Base-by-base conservation (phyloP, 2,113 vertebrate species). In the Etia nguti region DNA sequence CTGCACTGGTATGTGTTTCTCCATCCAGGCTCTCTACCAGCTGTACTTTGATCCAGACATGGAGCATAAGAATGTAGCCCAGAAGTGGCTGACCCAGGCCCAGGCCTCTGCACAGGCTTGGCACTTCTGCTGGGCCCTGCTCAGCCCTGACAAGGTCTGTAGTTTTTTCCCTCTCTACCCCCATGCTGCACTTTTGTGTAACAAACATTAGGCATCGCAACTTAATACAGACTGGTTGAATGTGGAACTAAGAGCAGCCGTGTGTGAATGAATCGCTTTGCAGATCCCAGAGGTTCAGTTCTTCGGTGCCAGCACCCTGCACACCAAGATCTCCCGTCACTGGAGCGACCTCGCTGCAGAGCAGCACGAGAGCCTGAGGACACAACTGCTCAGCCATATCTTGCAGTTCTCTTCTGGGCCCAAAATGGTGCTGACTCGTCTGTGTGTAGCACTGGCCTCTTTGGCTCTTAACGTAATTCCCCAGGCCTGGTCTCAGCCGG, bases 1-100 rank as follows among this genome's bases (percentile, higher is more conserved):
- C 36, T 31, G 1, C 4, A 4, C 36, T 50, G 26, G 20, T 24
- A 10, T 62, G 26, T 38, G 43, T 24, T 16, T 85, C 38, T 34
- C 43, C 79, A 73, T 65, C 2, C 94, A 99, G 98, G 98, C 98
- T 83, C 97, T 99, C 90, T 98, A 97, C 94, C 98, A 99, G 95
- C 96, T 99, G 54, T 99, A 99, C 96, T 99, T 99, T 2, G 98
- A 99, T 92, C 98, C 98, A n/a, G 98, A 98, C 94, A 99, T 99
- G 89, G 97, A 97, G 90, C 97, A 95, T 92, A 99, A 99, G 96
- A 98, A 98, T 90, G 88, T 97, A 92, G 98, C 98, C 90, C 98
- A 99, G 96, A 98, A 98, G 96, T 99, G 98, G 98, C 95, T 99
- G 93, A 98, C 98, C 96, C 97, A 98, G 94, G 98, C 98, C 1